Conservation (phyloP, 2,797 vertebrate species). For the Chelmon rostratus region DNA sequence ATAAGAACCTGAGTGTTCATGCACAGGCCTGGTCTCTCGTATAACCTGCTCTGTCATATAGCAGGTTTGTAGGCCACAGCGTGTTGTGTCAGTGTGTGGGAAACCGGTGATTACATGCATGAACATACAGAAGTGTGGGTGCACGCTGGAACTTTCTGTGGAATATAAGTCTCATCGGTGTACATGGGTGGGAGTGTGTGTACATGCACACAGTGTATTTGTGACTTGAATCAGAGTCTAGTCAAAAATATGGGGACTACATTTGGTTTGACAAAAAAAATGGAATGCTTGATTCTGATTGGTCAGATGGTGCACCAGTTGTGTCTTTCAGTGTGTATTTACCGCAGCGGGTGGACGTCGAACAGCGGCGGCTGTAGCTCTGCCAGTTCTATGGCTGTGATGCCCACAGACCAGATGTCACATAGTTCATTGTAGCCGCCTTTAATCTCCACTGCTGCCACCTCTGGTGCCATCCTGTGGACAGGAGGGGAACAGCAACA, state of each 20-base stretch:
- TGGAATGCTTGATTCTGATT: too few species aligned
- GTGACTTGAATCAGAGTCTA: background rate
- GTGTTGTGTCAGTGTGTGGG: background rate
- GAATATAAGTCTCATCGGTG: background rate
- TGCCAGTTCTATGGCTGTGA: conserved; percentile 92
- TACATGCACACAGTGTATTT: background rate
- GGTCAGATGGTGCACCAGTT: background rate
- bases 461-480: conserved; percentile 95
- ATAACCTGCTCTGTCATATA: background rate
- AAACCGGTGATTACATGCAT: background rate
- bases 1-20: conserved; percentile 4
- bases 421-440: conserved; percentile 94
- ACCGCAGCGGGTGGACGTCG: conserved; percentile 92
- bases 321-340: conserved; percentile 26
- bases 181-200: background rate
- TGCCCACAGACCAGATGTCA: conserved; percentile 95
- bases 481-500: conserved; percentile 18
- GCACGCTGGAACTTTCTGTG: background rate
- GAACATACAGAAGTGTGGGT: background rate
- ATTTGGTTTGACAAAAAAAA: background rate
- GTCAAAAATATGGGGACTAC: background rate
- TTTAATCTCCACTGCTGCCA: conserved; percentile 93
- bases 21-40: background rate
- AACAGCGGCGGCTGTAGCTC: conserved; percentile 93
- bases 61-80: background rate